These are phyloP conservation scores for Buathra laborator DNA, from an alignment of 2,888 invertebrate genomes.

Conservation along the genomic window DNA sequence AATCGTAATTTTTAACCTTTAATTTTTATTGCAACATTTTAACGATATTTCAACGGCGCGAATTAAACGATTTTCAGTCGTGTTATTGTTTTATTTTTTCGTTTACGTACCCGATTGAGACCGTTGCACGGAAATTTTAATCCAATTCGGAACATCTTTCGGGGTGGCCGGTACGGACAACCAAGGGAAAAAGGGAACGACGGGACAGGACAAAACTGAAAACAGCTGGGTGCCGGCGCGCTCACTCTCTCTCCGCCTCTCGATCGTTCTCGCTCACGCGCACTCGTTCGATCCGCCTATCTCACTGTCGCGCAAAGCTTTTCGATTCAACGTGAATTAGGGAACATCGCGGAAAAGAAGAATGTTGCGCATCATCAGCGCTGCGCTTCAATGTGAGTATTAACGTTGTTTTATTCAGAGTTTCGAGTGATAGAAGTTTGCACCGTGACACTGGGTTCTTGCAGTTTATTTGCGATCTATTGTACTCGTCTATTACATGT, in stretches of 20 bases:
- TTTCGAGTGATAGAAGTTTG: background rate
- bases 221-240: conserved; percentile 78
- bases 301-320: conserved; percentile 20
- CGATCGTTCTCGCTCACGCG: conserved; percentile 33
- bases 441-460: background rate
- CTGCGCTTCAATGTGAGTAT: conserved; percentile 75
- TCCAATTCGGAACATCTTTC: conserved; percentile 85
- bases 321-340: conserved; percentile 36
- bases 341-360: conserved; percentile 73
- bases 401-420: background rate
- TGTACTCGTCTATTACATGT: conserved; percentile 24
- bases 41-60: background rate
- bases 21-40: background rate
- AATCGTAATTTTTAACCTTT: conserved; percentile 10
- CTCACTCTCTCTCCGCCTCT: conserved; percentile 44
- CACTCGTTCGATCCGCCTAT: conserved; percentile 11
- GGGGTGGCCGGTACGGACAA: conserved; percentile 80
- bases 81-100: background rate
- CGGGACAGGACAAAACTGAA: conserved; percentile 72
- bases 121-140: conserved; percentile 84
- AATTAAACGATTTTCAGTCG: background rate
- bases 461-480: conserved; percentile 19
- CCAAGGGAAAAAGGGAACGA: conserved; percentile 80
- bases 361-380: conserved; percentile 79
- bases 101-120: conserved; percentile 82